Evolutionary conservation across 2,888 invertebrate species (phyloP), one percentile per base, ranked within the genome.

Genomic region (Scelioninae gen. 2): DNA sequence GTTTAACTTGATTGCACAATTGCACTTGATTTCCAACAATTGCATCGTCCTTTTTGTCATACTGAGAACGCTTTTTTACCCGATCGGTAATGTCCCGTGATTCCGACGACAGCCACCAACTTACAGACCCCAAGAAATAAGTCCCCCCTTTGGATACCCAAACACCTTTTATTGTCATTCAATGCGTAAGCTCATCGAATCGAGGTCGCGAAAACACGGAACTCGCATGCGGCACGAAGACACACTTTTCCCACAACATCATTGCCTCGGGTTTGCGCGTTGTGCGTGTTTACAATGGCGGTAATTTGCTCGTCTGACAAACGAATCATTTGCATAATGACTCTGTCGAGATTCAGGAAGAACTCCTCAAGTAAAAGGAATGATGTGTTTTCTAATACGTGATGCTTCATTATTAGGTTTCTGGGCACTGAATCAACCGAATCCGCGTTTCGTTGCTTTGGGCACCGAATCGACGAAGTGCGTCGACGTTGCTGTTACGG

Each of bases 401-500:
- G 28, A 52, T 53, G 41, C 58, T 61, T 64, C 76, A 79, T 82
- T 25, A 4, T 58, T 78, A 91, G 93, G 93, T 77, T 97, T 96
- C 87, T 97, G 97, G 97, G 94, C 94, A 55, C 87, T 94, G 76
- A 91, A 91, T 80, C 96, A 97, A 86, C 97, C 97, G 1, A 92
- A 96, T 86, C 93, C 96, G 11, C 89, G 90, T 79, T 91, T 92
- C 19, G 97, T 97, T 50, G 95, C 64, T 13, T 87, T 97, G 96
- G 97, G 94, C 94, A 57, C 87, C 93, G 77, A 91, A 91, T 81
- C 96, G 97, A 86, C 97, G 97, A 3, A 96, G 88, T 97, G 97
- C 87, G 96, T 97, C 6, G 94, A 95, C 77, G 94, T 94, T 1
- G 88, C 88, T 11, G 87, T 91, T 46, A 86, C 86, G 13, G 90